A percentile compares a stretch with the other conserved stretches of the same genome.
These are phyloP conservation scores for Mimumesa dahlbomi DNA, from an alignment of 2,888 invertebrate genomes.

Conservation along the genomic window DNA sequence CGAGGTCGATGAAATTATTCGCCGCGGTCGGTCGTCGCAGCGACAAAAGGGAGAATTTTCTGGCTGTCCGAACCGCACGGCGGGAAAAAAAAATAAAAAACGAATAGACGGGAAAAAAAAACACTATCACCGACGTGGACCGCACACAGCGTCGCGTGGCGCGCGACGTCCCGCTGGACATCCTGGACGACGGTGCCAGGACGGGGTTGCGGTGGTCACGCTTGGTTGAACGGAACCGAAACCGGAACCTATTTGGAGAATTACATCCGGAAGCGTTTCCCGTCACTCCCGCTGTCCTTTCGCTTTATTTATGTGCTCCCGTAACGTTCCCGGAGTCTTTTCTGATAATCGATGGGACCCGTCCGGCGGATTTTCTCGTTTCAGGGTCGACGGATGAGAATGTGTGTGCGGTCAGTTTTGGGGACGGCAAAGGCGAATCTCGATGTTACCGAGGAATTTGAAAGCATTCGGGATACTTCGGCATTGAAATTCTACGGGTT, in stretches of 20 bases:
- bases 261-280: constrained; percentile 47
- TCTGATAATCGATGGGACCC: background rate
- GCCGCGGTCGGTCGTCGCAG: background rate
- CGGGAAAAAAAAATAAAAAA: no score
- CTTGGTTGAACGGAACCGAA: constrained; percentile 44
- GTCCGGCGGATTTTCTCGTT: no score
- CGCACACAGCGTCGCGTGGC: constrained; percentile 7
- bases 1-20: constrained; percentile 1
- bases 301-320: constrained; percentile 40
- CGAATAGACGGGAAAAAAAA: no score
- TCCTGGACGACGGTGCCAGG: background rate
- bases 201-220: constrained; percentile 9
- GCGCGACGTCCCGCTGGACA: background rate
- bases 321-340: background rate
- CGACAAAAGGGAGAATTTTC: constrained; percentile 33
- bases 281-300: constrained; percentile 8
- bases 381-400: no score
- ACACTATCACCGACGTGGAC: constrained; percentile 11
- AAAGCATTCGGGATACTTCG: no score
- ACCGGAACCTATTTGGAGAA: constrained; percentile 54
- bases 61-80: constrained; percentile 47
- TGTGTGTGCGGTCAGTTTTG: no score
- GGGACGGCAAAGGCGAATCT: no score
- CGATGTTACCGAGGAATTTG: no score
- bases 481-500: no score